These are phyloP conservation scores for Meganola albula DNA, from an alignment of 2,888 invertebrate species.

Conservation along the genomic window DNA sequence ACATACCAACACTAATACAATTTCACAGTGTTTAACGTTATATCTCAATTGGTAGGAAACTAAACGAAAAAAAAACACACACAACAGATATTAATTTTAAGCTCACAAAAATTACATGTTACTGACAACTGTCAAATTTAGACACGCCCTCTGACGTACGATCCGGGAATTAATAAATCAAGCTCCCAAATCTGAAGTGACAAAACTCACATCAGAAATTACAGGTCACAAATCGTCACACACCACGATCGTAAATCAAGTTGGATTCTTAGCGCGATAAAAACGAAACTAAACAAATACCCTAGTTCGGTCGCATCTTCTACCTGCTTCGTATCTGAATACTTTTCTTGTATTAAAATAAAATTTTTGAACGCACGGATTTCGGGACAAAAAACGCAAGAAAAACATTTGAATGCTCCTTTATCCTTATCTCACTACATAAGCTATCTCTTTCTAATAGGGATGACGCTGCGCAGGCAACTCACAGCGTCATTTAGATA, in stretches of 20 bases:
- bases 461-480: constrained; percentile 47
- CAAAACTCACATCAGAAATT: constrained; percentile 73
- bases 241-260: constrained; percentile 68
- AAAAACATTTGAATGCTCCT: constrained; percentile 62
- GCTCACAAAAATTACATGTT: constrained; percentile 52
- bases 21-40: constrained; percentile 26
- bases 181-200: constrained; percentile 56
- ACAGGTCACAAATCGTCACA: constrained; percentile 76
- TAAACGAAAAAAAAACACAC: constrained; percentile 26
- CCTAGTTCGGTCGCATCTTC: constrained; percentile 48
- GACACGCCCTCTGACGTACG: constrained; percentile 49
- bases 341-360: constrained; percentile 75
- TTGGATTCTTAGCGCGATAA: constrained; percentile 65
- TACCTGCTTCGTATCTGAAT: constrained; percentile 75
- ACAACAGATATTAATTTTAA: constrained; percentile 29
- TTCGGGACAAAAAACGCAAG: constrained; percentile 69
- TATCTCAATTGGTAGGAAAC: constrained; percentile 29
- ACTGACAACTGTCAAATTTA: constrained; percentile 57
- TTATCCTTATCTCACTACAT: constrained; percentile 37
- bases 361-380: constrained; percentile 70
- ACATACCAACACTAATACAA: constrained; percentile 27
- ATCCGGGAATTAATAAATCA: constrained; percentile 70
- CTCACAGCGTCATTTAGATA: constrained; percentile 50
- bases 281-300: constrained; percentile 73
- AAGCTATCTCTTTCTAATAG: constrained; percentile 44